A percentile compares a stretch with the other conserved stretches of the same genome.
phyloP scores from a whole-genome alignment of 2,797 vertebrate species.

The Buphagus erythrorhynchus region DNA sequence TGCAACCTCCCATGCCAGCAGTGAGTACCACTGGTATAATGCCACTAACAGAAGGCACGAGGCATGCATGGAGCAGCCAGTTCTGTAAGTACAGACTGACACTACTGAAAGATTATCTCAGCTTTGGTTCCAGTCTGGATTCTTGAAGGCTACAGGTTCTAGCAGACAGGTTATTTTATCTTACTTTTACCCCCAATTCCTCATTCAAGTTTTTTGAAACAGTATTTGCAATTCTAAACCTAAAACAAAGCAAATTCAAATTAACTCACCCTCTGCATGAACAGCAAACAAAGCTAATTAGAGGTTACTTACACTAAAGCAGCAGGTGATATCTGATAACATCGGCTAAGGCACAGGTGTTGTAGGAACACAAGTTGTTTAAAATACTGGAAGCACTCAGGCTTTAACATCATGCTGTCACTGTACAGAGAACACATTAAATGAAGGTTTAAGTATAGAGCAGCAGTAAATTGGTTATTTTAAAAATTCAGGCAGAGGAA shows the following conservation, averaged over 20 bases:
- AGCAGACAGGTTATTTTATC: neutral
- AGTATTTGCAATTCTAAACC: neutral
- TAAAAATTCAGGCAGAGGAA: neutral
- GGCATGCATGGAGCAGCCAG: neutral
- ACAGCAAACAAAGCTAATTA: neutral
- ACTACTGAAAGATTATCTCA: neutral
- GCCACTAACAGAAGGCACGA: fast-evolving
- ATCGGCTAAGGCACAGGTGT: constrained; percentile 91
- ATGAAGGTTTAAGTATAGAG: neutral
- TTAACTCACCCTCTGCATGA: neutral
- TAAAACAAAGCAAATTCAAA: neutral
- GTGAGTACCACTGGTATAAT: neutral
- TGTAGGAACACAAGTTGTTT: constrained; percentile 79
- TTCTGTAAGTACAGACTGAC: neutral
- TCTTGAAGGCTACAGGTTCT: neutral
- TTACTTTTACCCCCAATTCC: neutral
- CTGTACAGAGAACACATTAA: constrained; percentile 75
- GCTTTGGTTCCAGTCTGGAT: neutral
- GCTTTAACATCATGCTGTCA: constrained; percentile 89
- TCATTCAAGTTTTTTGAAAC: neutral
- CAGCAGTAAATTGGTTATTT: neutral
- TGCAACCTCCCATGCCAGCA: neutral
- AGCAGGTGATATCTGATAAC: constrained; percentile 91
- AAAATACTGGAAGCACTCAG: constrained; percentile 86
- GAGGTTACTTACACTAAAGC: constrained; percentile 85